Conservation (phyloP, 1,140 invertebrate genomes). For the Drosophila ananassae region DNA sequence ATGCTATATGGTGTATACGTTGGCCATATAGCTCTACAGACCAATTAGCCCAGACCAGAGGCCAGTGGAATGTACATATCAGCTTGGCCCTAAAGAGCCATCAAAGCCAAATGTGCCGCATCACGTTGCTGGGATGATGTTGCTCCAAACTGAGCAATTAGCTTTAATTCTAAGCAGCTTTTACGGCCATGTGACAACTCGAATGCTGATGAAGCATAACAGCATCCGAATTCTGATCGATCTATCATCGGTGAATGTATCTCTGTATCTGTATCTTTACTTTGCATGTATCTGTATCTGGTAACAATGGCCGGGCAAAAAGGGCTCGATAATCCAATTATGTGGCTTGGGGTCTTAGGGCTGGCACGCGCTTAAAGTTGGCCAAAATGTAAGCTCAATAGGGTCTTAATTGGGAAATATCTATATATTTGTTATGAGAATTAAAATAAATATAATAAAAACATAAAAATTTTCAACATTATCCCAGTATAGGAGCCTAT, state of each 20-base stretch:
- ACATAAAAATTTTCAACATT: too few relatives aligned
- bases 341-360: conserved; percentile 40
- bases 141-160: conserved; percentile 65
- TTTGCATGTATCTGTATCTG: too few relatives aligned
- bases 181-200: conserved; percentile 62
- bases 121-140: conserved; percentile 49
- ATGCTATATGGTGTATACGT: background rate
- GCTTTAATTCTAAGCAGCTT: conserved; percentile 82
- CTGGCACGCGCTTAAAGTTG: conserved; percentile 52
- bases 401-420: background rate
- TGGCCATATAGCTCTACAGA: conserved; percentile 12
- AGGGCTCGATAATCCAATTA: conserved; percentile 68
- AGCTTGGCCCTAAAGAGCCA: conserved; percentile 16
- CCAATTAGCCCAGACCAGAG: conserved; percentile 34
- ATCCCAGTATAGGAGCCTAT: too few relatives aligned
- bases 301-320: background rate
- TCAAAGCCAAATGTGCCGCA: conserved; percentile 57
- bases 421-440: background rate
- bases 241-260: conserved; percentile 37
- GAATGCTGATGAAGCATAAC: conserved; percentile 68
- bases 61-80: conserved; percentile 4
- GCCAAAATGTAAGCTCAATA: conserved; percentile 17
- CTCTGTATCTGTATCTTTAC: conserved; percentile 1
- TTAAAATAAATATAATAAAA: too few relatives aligned
- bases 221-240: conserved; percentile 54